Base-by-base conservation (phyloP, 2,113 vertebrate genomes). In the Pimephales promelas region DNA sequence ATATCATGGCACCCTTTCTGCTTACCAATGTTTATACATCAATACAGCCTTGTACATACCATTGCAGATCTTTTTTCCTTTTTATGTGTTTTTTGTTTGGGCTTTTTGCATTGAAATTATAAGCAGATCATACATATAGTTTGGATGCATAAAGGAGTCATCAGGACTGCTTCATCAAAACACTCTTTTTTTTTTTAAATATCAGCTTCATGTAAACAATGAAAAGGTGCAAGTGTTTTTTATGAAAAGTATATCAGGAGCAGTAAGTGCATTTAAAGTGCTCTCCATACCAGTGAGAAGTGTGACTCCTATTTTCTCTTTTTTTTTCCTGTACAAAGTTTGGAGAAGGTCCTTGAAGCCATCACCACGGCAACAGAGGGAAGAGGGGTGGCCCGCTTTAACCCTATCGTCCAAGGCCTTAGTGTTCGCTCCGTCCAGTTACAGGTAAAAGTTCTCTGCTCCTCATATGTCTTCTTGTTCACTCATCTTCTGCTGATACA, bases 261-360 rank as follows among this genome's bases (percentile, higher is more conserved):
- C 49, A 75, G 28, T 56, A 59, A 16, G 64, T 54, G 73, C 49
- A n/a, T 49, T 77, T 52, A 56, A 18, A 14, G 20, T 16, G 3
- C 36, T 59, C 18, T 79, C 31, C 3, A 10, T 45, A n/a, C 70
- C 14, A 31, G 49, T n/a, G 34, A 77, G 28, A 54, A 76, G 31
- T 66, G 52, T 36, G 18, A 59, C 26, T 9, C 24, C 49, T 76
- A 34, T 20, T 54, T 45, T 14, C 9, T 10, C 22, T 71, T 54
- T 89, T 71, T 54, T 89, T 87, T 85, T 87, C 77, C 80, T 86
- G 1, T 34, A 47, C 87, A 66, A 87, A 99, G 98, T 87, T 91
- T 99, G 92, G 97, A 99, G 95, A 98, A 99, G 90, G 96, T 99
- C 90, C 95, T 99, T 89, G 97, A 98, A 93, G 97, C 97, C 85